Evolutionary conservation across 1,140 invertebrate species (phyloP).

Genomic region (Drosophila azteca): DNA sequence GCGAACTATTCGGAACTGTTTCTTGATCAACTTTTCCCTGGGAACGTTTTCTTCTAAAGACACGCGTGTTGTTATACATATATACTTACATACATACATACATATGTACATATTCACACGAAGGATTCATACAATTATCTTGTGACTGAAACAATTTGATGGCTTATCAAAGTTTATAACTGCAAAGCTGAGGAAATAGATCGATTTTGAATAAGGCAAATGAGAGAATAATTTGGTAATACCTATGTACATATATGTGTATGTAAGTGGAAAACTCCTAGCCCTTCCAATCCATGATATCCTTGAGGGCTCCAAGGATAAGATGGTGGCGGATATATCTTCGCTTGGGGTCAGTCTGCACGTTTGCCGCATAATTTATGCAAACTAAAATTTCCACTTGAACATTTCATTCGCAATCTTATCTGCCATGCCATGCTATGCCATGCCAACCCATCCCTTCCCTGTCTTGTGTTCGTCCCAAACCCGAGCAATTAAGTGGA

Average conservation of each 20-base stretch:
- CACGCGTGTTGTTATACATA: neutral
- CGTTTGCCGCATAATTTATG: constrained; percentile 68
- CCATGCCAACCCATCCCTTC: neutral
- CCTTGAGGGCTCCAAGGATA: neutral
- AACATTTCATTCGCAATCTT: constrained; percentile 55
- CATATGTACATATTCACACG: neutral
- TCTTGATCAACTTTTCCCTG: too few relatives aligned
- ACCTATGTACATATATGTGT: too few relatives aligned
- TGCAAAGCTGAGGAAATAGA: too few relatives aligned
- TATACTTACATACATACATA: too few relatives aligned
- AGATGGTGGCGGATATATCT: constrained; percentile 9
- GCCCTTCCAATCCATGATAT: neutral
- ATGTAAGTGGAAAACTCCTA: too few relatives aligned
- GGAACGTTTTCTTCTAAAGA: neutral
- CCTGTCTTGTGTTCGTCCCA: neutral
- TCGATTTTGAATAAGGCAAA: constrained; percentile 6
- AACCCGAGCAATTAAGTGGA: constrained; percentile 60
- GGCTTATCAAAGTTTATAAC: too few relatives aligned
- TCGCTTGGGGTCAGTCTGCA: constrained; percentile 41
- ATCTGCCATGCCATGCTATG: constrained; percentile 10
- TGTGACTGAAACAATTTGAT: constrained; percentile 5
- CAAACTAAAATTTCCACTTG: constrained; percentile 74
- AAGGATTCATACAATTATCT: neutral
- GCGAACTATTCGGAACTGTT: too few relatives aligned
- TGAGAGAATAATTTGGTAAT: constrained; percentile 3